A percentile compares a stretch with the other conserved stretches of the same genome.
These are phyloP conservation scores for Heterodera filipjevi DNA, from an alignment of 2,888 invertebrate genomes.

Conservation along the genomic window DNA sequence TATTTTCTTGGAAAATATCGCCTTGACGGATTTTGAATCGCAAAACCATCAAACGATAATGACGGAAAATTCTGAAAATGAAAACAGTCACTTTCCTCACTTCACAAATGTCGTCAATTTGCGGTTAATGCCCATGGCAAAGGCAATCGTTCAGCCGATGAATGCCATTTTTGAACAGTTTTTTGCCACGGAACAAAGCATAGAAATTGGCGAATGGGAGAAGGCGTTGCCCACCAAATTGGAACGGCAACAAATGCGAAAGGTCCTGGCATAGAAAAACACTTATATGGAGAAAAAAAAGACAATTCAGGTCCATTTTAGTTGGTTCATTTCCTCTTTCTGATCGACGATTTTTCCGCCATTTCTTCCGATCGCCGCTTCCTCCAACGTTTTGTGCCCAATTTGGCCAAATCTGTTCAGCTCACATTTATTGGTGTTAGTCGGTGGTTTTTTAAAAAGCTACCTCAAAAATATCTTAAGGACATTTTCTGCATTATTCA, in stretches of 20 bases:
- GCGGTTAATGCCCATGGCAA: background rate
- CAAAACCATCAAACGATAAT: background rate
- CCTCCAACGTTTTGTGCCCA: slow-evolving; percentile 27
- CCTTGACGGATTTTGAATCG: background rate
- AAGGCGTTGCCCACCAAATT: slow-evolving; percentile 39
- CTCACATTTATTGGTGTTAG: slow-evolving; percentile 37
- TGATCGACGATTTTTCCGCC: slow-evolving; percentile 21
- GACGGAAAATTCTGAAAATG: background rate
- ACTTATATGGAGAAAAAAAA: slow-evolving; percentile 2
- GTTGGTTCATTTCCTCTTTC: slow-evolving; percentile 32
- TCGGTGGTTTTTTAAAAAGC: background rate
- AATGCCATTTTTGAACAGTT: slow-evolving; percentile 35
- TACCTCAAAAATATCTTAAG: too few species aligned
- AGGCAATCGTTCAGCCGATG: slow-evolving; percentile 29
- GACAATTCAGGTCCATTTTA: slow-evolving; percentile 13
- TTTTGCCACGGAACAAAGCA: slow-evolving; percentile 37
- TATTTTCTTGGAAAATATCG: background rate
- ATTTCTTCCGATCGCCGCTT: slow-evolving; percentile 20
- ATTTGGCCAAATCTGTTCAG: slow-evolving; percentile 29
- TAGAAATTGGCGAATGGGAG: slow-evolving; percentile 39
- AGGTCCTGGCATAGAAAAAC: slow-evolving; percentile 23
- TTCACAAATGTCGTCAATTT: background rate
- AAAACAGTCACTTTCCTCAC: background rate
- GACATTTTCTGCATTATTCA: slow-evolving; percentile 39
- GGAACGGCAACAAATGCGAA: slow-evolving; percentile 39